phyloP scores from a whole-genome alignment of 2,113 vertebrate genomes.

The Rattus rattus region DNA sequence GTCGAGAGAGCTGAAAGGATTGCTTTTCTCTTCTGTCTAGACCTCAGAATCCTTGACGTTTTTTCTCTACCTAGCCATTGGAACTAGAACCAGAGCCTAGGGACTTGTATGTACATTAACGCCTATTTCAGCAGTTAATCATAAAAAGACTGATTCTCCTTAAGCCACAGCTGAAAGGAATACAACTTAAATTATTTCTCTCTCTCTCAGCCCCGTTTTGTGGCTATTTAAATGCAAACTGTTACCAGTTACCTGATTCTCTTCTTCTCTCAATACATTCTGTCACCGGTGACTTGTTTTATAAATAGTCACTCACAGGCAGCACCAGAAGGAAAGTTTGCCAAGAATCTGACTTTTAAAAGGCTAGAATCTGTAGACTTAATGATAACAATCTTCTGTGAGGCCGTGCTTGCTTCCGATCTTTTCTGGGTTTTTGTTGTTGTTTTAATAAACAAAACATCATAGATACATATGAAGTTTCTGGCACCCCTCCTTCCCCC shows the following conservation, averaged over 20 bases:
- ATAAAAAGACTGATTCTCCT: constrained; percentile 15
- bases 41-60: neutral
- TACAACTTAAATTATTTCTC: neutral
- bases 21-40: neutral
- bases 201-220: neutral
- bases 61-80: neutral
- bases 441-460: constrained; percentile 51
- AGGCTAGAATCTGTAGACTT: neutral
- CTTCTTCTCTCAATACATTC: neutral
- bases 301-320: neutral
- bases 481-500: neutral
- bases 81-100: neutral
- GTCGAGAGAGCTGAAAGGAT: neutral
- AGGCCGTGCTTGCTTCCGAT: neutral
- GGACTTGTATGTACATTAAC: neutral
- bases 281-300: neutral
- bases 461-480: neutral
- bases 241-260: neutral
- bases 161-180: neutral
- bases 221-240: neutral
- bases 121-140: constrained; percentile 13
- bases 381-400: neutral
- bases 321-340: neutral
- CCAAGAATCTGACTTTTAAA: constrained; percentile 29
- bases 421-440: neutral